Conservation (phyloP, 2,797 vertebrate genomes). For the Tokudaia muenninki region DNA sequence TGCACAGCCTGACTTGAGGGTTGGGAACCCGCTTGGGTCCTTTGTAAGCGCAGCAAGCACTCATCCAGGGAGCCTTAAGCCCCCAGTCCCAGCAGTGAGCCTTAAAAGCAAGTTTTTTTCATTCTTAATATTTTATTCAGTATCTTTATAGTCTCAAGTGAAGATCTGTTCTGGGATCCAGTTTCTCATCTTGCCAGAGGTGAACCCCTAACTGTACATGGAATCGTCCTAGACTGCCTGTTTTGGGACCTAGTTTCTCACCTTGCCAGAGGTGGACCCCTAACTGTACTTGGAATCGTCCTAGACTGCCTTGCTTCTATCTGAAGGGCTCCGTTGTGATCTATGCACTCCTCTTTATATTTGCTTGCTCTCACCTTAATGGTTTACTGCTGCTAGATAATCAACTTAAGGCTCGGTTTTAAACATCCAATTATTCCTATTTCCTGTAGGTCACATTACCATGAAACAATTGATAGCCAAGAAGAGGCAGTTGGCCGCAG, state of each 20-base stretch:
- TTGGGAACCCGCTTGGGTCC: background rate
- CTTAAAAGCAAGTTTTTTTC: background rate
- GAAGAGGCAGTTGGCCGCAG: conserved; percentile 89
- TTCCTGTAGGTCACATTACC: conserved; percentile 86
- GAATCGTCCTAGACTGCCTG: background rate
- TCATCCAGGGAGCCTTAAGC: background rate
- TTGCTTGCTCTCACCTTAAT: background rate
- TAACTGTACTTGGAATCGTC: background rate
- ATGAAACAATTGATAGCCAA: conserved; percentile 86
- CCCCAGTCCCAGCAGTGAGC: background rate
- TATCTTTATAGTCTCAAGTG: conserved; percentile 20
- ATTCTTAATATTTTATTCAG: background rate
- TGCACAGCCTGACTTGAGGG: background rate
- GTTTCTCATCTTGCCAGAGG: background rate
- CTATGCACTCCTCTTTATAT: background rate
- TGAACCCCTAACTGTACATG: background rate
- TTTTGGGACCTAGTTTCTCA: background rate
- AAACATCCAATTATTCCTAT: conserved; percentile 24
- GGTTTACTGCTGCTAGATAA: background rate
- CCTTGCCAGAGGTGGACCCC: background rate
- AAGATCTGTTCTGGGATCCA: background rate
- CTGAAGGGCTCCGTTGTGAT: background rate
- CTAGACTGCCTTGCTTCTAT: background rate
- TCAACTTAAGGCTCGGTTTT: background rate
- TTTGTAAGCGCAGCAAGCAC: background rate